Evolutionary conservation across 37 sponge, comb jelly and placozoan genomes (phyloP).

Genomic region (Haliclona indistincta): DNA sequence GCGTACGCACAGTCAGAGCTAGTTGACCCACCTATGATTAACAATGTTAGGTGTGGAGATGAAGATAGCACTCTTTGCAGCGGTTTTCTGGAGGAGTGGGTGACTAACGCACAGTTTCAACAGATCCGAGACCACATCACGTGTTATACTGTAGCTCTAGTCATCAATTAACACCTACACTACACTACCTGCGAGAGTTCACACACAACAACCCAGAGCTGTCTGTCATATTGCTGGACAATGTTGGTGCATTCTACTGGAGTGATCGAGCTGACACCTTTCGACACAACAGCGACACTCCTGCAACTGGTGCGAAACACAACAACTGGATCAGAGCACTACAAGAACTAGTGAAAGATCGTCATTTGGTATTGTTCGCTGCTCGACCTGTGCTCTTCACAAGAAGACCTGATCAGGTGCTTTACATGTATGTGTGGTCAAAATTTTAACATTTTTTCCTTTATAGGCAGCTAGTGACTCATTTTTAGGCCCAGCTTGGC

Average conservation of each 20-base stretch:
- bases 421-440: too few species aligned
- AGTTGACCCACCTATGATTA: too few species aligned
- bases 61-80: too few species aligned
- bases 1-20: too few species aligned
- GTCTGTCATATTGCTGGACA: conserved; percentile 52
- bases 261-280: conserved; percentile 6
- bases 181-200: conserved; percentile 19
- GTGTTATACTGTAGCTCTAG: conserved; percentile 28
- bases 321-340: conserved; percentile 6
- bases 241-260: conserved; percentile 54
- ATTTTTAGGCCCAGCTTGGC: too few species aligned
- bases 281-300: neutral
- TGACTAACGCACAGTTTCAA: too few species aligned
- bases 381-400: conserved; percentile 23
- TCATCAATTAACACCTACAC: conserved; percentile 6
- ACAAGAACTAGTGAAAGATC: conserved; percentile 5
- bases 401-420: too few species aligned
- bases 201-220: conserved; percentile 24
- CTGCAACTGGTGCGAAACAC: conserved; percentile 4
- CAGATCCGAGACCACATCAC: too few species aligned
- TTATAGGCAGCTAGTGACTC: too few species aligned
- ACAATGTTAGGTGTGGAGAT: too few species aligned
- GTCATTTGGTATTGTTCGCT: conserved; percentile 50
- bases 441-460: too few species aligned
- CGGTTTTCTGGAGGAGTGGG: too few species aligned